Conservation (phyloP, 2,888 invertebrate genomes). For the Saturnia pavonia region DNA sequence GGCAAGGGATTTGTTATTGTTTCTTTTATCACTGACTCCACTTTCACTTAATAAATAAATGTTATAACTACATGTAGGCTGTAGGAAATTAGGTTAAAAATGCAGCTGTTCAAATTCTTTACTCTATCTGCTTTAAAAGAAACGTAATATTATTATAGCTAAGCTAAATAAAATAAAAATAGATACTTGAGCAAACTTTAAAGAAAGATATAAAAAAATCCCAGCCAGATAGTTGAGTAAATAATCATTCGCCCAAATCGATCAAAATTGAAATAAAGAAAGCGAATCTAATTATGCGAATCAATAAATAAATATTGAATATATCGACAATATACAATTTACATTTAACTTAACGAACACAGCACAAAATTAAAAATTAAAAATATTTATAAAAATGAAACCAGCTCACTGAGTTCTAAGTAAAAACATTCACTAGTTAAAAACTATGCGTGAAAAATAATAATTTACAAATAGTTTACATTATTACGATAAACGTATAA, state of each 20-base stretch:
- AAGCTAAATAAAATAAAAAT: conserved; percentile 29
- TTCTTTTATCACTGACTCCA: conserved; percentile 11
- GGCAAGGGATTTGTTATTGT: conserved; percentile 58
- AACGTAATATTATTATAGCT: conserved; percentile 15
- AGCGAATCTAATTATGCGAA: conserved; percentile 73
- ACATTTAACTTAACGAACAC: conserved; percentile 80
- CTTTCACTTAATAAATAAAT: conserved; percentile 6
- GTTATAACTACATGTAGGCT: too few relatives aligned
- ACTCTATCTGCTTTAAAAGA: conserved; percentile 12
- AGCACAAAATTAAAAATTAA: conserved; percentile 73
- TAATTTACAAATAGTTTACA: conserved; percentile 79
- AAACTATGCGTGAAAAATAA: conserved; percentile 71
- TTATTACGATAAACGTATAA: conserved; percentile 75
- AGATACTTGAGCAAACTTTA: conserved; percentile 72
- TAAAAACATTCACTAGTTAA: conserved; percentile 73
- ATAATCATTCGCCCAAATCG: conserved; percentile 55
- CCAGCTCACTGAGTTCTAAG: conserved; percentile 70
- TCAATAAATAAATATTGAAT: conserved; percentile 81
- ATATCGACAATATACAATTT: conserved; percentile 80
- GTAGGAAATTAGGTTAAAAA: neutral
- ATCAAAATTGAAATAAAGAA: conserved; percentile 51
- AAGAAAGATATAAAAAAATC: conserved; percentile 40
- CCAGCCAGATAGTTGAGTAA: conserved; percentile 25
- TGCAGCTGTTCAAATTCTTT: neutral
- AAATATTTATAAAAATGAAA: conserved; percentile 57